Evolutionary conservation across 2,888 invertebrate genomes (phyloP).

Genomic region (Sclerodermus sp.): DNA sequence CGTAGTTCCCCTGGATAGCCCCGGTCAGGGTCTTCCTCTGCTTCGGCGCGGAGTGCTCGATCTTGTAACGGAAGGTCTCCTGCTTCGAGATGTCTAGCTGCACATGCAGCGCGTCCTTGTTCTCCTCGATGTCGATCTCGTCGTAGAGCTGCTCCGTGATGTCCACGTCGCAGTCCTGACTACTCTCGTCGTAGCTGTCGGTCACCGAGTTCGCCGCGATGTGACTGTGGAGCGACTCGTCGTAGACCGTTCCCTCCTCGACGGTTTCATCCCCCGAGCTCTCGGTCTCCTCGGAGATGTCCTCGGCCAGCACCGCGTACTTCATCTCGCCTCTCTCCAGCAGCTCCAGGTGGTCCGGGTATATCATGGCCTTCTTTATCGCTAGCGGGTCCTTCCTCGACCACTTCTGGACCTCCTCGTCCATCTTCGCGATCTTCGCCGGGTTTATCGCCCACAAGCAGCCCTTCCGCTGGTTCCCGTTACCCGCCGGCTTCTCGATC

Average conservation of each 20-base stretch:
- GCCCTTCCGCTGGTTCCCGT: conserved; percentile 82
- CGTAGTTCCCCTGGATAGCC: conserved; percentile 49
- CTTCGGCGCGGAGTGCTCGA: conserved; percentile 40
- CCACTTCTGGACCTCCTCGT: conserved; percentile 97
- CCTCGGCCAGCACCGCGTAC: conserved; percentile 66
- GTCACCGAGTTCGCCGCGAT: conserved; percentile 57
- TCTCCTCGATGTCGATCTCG: conserved; percentile 72
- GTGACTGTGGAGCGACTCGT: conserved; percentile 50
- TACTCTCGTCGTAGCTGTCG: conserved; percentile 53
- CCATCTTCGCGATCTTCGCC: conserved; percentile 93
- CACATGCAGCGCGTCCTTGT: conserved; percentile 63
- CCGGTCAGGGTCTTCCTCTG: conserved; percentile 48
- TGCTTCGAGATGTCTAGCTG: conserved; percentile 57
- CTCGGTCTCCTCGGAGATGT: conserved; percentile 70
- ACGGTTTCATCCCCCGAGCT: conserved; percentile 63
- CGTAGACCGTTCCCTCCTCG: conserved; percentile 51
- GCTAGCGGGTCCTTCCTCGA: conserved; percentile 92
- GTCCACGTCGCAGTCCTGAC: conserved; percentile 53
- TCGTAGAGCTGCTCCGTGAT: conserved; percentile 74
- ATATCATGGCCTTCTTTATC: conserved; percentile 91
- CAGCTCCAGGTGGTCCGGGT: conserved; percentile 83
- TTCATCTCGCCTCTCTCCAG: conserved; percentile 88
- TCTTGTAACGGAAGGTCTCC: conserved; percentile 42
- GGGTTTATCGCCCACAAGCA: conserved; percentile 98
- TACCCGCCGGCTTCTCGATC: conserved; percentile 90